Conservation (phyloP, 2,113 vertebrate species). For the Scalopus aquaticus region DNA sequence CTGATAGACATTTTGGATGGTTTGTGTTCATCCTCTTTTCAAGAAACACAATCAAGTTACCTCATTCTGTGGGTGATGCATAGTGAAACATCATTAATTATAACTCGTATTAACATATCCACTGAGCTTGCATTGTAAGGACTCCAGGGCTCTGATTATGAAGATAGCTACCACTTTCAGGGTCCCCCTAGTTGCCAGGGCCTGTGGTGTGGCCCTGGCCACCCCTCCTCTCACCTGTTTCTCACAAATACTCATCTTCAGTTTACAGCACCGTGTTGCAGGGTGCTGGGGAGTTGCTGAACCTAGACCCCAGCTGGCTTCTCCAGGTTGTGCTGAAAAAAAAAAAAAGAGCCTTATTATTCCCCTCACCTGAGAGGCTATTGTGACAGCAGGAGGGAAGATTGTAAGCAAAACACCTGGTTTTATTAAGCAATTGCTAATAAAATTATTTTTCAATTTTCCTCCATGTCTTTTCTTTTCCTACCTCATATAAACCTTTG, state of each 20-base stretch:
- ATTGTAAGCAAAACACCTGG: fast-evolving
- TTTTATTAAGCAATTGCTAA: neutral
- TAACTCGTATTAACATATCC: neutral
- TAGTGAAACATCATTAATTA: neutral
- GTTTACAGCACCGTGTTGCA: neutral
- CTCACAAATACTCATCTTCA: neutral
- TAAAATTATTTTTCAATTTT: neutral
- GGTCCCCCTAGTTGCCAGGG: neutral
- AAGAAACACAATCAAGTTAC: neutral
- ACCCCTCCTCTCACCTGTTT: neutral
- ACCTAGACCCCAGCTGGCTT: neutral
- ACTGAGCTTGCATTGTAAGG: neutral
- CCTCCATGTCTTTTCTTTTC: neutral
- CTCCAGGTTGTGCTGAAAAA: neutral
- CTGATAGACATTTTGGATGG: neutral
- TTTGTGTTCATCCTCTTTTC: neutral
- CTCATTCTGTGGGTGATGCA: neutral
- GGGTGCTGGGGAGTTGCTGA: neutral
- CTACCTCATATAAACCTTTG: neutral
- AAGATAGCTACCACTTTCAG: neutral
- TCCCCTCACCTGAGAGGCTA: neutral
- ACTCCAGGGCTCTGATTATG: neutral
- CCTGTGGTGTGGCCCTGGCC: neutral
- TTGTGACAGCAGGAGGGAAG: neutral
- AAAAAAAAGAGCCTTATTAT: neutral